These are phyloP conservation scores for Resseliella maxima DNA, from an alignment of 2,888 invertebrate genomes.

Conservation along the genomic window DNA sequence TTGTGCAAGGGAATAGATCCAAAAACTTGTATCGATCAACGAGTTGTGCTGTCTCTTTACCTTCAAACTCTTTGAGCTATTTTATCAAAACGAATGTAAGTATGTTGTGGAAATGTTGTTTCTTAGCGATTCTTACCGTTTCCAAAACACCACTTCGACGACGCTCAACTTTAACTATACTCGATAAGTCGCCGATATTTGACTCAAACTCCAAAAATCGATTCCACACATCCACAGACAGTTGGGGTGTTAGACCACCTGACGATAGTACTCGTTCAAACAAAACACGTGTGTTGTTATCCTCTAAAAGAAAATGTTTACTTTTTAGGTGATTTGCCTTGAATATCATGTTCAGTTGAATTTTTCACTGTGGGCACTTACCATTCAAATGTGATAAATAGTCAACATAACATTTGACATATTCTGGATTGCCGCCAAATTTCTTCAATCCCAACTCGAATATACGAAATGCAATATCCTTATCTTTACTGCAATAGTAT, in stretches of 20 bases:
- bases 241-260: slow-evolving; percentile 88
- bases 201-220: slow-evolving; percentile 98
- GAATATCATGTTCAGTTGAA: neutral
- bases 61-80: slow-evolving; percentile 94
- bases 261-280: slow-evolving; percentile 97
- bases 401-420: slow-evolving; percentile 95
- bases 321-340: too few relatives aligned
- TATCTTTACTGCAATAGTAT: slow-evolving; percentile 98
- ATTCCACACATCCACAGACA: slow-evolving; percentile 98
- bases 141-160: slow-evolving; percentile 89
- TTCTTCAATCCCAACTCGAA: slow-evolving; percentile 98
- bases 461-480: slow-evolving; percentile 94
- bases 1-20: slow-evolving; percentile 92
- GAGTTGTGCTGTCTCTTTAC: slow-evolving; percentile 95
- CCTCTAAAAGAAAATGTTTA: slow-evolving; percentile 76
- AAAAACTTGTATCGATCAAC: slow-evolving; percentile 97
- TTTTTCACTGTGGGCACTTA: slow-evolving; percentile 64
- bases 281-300: slow-evolving; percentile 98
- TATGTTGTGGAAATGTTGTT: slow-evolving; percentile 63
- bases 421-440: slow-evolving; percentile 94
- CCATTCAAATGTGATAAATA: slow-evolving; percentile 97
- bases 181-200: slow-evolving; percentile 96
- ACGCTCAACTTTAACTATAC: slow-evolving; percentile 97
- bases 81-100: slow-evolving; percentile 58
- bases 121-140: slow-evolving; percentile 87